These are phyloP conservation scores for Leptopilina myrica DNA, from an alignment of 2,888 invertebrate genomes.

Conservation along the genomic window DNA sequence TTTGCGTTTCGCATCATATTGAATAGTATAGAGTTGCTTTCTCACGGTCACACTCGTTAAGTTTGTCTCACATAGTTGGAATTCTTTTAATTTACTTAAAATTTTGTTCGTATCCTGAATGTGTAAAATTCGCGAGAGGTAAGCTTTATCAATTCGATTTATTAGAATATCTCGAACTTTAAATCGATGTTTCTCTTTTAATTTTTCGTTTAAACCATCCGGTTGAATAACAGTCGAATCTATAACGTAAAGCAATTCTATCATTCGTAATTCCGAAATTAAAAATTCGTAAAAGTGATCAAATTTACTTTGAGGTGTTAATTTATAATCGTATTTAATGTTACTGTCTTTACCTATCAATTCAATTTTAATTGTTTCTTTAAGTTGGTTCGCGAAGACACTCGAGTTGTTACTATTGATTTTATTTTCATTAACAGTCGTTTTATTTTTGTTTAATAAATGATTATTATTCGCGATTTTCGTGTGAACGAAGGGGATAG, in stretches of 20 bases:
- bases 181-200: constrained; percentile 23
- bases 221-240: constrained; percentile 31
- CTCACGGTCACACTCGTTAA: constrained; percentile 38
- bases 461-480: neutral
- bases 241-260: constrained; percentile 51
- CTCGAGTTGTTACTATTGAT: neutral
- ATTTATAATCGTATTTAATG: constrained; percentile 51
- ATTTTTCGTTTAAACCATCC: constrained; percentile 21
- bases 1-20: constrained; percentile 36
- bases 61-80: constrained; percentile 41
- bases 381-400: neutral
- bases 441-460: neutral
- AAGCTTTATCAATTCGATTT: constrained; percentile 19
- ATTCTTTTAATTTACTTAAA: constrained; percentile 17
- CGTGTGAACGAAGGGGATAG: neutral
- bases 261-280: constrained; percentile 49
- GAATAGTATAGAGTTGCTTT: constrained; percentile 43
- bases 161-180: constrained; percentile 46
- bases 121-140: constrained; percentile 9
- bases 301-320: constrained; percentile 46
- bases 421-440: neutral
- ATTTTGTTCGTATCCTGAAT: constrained; percentile 42
- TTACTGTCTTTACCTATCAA: constrained; percentile 14
- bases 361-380: constrained; percentile 27
- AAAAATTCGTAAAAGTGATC: constrained; percentile 52